Evolutionary conservation across 2,113 vertebrate species (phyloP).

Genomic region (Chloroceryle aenea): DNA sequence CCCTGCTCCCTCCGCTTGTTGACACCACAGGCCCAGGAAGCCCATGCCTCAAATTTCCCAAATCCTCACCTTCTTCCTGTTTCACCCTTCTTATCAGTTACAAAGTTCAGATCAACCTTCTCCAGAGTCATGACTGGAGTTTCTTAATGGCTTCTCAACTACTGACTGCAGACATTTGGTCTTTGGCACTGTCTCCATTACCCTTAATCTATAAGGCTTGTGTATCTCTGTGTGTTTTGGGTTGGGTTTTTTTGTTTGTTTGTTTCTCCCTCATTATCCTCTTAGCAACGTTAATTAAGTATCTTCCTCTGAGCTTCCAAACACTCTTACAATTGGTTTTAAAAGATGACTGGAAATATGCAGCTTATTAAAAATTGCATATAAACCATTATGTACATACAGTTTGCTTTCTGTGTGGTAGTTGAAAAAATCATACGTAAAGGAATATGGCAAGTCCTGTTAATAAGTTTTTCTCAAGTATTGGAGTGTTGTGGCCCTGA

Average conservation of each 20-base stretch:
- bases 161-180: background rate
- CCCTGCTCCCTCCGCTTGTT: rapidly evolving
- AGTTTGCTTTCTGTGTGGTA: background rate
- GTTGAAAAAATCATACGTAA: background rate
- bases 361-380: background rate
- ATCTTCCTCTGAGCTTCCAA: background rate
- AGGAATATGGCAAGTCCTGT: background rate
- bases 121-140: background rate
- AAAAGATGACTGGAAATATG: background rate
- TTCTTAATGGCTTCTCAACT: background rate
- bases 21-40: background rate
- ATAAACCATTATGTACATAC: background rate
- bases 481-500: background rate
- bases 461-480: background rate
- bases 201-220: background rate
- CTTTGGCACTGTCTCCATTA: background rate
- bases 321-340: background rate
- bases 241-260: background rate
- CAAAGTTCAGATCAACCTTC: background rate
- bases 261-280: rapidly evolving
- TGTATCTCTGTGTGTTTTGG: background rate
- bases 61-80: background rate
- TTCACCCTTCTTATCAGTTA: background rate
- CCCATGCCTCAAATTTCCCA: rapidly evolving
- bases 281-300: background rate